These are phyloP conservation scores for Drosophila lowei DNA, from an alignment of 1,140 invertebrate species.

Conservation along the genomic window DNA sequence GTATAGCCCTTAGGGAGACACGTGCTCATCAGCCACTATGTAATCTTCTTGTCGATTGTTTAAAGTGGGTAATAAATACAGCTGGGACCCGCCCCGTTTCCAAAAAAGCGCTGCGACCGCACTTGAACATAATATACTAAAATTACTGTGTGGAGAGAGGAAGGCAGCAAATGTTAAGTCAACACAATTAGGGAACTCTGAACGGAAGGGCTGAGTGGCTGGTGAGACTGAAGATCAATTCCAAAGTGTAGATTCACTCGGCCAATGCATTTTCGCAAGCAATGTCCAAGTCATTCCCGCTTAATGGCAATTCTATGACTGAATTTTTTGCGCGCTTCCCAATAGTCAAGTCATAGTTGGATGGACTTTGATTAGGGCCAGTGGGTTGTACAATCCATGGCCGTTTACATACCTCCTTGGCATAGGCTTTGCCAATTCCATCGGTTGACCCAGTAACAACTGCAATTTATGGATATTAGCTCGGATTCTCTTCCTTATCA, in stretches of 20 bases:
- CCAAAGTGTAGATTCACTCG: conserved; percentile 52
- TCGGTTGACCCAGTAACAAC: conserved; percentile 96
- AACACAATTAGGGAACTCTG: conserved; percentile 49
- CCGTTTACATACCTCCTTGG: conserved; percentile 86
- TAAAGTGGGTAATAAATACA: conserved; percentile 12
- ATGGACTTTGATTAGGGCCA: conserved; percentile 22
- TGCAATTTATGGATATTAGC: conserved; percentile 83
- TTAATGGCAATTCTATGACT: conserved; percentile 27
- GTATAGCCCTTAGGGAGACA: conserved; percentile 13
- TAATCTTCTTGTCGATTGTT: background rate
- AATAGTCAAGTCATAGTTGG: conserved; percentile 16
- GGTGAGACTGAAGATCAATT: conserved; percentile 38
- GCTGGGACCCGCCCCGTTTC: conserved; percentile 16
- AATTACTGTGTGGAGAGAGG: conserved; percentile 3
- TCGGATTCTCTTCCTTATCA: conserved; percentile 14
- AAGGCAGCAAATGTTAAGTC: conserved; percentile 30
- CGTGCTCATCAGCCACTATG: conserved; percentile 7
- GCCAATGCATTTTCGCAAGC: conserved; percentile 24
- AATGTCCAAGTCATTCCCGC: conserved; percentile 44
- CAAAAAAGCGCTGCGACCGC: conserved; percentile 18
- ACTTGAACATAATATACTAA: conserved; percentile 33
- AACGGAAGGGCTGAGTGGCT: background rate
- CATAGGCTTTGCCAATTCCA: conserved; percentile 96
- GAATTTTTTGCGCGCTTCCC: conserved; percentile 14
- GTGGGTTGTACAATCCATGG: conserved; percentile 1